Percentiles rank a stretch among this genome's conserved stretches.
These are phyloP conservation scores for Puffinus mauretanicus DNA, from an alignment of 2,113 vertebrate species.

Conservation along the genomic window DNA sequence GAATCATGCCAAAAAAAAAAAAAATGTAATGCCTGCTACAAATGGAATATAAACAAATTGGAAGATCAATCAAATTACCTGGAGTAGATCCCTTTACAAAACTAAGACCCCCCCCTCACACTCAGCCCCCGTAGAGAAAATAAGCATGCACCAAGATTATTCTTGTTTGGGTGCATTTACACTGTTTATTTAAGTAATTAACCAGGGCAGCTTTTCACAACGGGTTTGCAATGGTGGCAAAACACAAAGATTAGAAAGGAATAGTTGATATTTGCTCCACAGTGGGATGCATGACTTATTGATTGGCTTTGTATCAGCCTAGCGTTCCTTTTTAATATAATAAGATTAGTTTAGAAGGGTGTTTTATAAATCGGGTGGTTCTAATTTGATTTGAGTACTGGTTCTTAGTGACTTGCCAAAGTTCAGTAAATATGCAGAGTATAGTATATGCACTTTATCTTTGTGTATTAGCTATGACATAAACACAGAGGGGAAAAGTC, in stretches of 20 bases:
- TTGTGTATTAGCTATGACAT: conserved; percentile 60
- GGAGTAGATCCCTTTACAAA: conserved; percentile 3
- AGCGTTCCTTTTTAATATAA: conserved; percentile 17
- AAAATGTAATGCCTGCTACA: not conserved
- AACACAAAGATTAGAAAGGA: conserved; percentile 21
- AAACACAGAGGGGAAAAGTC: conserved; percentile 63
- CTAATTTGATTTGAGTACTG: conserved; percentile 56
- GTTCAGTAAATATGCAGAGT: conserved; percentile 59
- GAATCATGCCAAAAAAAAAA: not conserved
- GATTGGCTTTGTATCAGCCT: conserved; percentile 47
- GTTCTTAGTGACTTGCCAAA: conserved; percentile 48
- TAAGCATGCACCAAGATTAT: not conserved
- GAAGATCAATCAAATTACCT: not conserved
- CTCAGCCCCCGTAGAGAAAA: conserved; percentile 3
- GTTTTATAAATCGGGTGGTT: conserved; percentile 43
- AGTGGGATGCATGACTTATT: conserved; percentile 14
- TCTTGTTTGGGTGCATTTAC: not conserved
- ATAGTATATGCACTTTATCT: conserved; percentile 46
- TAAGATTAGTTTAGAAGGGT: conserved; percentile 40
- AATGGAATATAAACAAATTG: not conserved
- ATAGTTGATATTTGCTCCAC: conserved; percentile 20
- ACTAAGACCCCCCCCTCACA: not conserved
- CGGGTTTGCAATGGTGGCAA: not conserved
- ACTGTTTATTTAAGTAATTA: not conserved
- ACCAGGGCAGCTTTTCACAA: not conserved